phyloP scores from a whole-genome alignment of 2,113 vertebrate genomes.

The Pungitius pungitius region DNA sequence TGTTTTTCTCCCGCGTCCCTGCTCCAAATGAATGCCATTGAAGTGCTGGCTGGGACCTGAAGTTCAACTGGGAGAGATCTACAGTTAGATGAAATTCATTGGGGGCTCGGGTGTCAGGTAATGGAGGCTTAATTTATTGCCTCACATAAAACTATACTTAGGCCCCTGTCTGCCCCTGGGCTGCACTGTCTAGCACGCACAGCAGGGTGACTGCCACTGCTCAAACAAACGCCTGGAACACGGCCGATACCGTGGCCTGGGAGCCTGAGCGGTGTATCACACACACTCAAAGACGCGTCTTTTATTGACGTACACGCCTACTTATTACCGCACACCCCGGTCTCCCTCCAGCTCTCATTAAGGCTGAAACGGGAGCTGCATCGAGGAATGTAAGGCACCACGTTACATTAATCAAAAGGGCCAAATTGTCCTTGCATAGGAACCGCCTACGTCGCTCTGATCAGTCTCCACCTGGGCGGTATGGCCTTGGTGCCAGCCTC shows the following conservation, averaged over 20 bases:
- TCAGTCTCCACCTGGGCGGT: slow-evolving; percentile 2
- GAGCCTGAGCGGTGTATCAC: slow-evolving; percentile 31
- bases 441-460: not conserved
- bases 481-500: not conserved
- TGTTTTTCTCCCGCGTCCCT: slow-evolving; percentile 65
- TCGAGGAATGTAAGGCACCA: slow-evolving; percentile 30
- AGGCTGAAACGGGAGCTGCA: slow-evolving; percentile 40
- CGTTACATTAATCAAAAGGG: slow-evolving; percentile 34
- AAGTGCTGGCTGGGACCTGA: slow-evolving; percentile 57
- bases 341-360: slow-evolving; percentile 41
- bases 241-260: slow-evolving; percentile 13
- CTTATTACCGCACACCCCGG: slow-evolving; percentile 13
- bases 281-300: slow-evolving; percentile 23
- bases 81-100: slow-evolving; percentile 69
- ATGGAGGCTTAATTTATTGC: slow-evolving; percentile 77
- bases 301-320: slow-evolving; percentile 17
- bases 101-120: slow-evolving; percentile 75
- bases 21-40: slow-evolving; percentile 58
- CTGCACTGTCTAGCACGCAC: slow-evolving; percentile 64
- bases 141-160: slow-evolving; percentile 74
- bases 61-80: slow-evolving; percentile 51
- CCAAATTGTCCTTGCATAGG: slow-evolving; percentile 26
- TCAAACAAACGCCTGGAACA: slow-evolving; percentile 41
- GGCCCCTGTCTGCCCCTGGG: slow-evolving; percentile 58
- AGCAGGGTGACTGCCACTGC: slow-evolving; percentile 67